These are phyloP conservation scores for Ia io DNA, from an alignment of 2,113 vertebrate genomes.

Conservation along the genomic window DNA sequence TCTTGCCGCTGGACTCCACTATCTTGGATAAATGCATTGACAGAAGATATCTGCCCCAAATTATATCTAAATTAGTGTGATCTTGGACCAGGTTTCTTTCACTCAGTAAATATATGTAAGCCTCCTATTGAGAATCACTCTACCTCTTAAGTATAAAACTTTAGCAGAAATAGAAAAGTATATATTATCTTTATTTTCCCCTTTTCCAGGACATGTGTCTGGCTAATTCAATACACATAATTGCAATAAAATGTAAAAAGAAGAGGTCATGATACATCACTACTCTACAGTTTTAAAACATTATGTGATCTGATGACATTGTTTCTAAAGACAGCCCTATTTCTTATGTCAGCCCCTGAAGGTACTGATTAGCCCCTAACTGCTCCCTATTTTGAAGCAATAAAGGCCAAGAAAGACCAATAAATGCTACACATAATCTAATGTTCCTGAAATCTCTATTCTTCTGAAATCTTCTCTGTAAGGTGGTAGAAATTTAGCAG, in stretches of 20 bases:
- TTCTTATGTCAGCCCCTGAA: not conserved
- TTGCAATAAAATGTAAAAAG: not conserved
- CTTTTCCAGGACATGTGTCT: not conserved
- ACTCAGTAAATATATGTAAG: not conserved
- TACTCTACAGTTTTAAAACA: not conserved
- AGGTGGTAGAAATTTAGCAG: not conserved
- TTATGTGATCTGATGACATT: not conserved
- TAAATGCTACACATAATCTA: not conserved
- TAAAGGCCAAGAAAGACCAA: not conserved
- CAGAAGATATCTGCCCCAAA: not conserved
- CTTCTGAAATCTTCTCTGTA: not conserved
- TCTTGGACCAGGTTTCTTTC: not conserved
- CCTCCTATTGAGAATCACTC: not conserved
- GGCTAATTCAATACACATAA: not conserved
- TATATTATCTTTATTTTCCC: not conserved
- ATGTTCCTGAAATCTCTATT: not conserved
- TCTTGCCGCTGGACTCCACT: not conserved
- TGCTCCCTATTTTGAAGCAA: not conserved
- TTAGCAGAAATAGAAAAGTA: not conserved
- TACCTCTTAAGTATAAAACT: not conserved
- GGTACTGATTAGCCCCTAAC: not conserved
- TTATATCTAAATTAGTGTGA: not conserved
- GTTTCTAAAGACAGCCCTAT: not conserved
- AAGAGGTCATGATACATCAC: not conserved
- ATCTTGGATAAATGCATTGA: not conserved